Percentiles rank a stretch among this genome's conserved stretches.
These are phyloP conservation scores for Malurus cyaneus DNA, from an alignment of 2,113 vertebrate species.

Conservation along the genomic window DNA sequence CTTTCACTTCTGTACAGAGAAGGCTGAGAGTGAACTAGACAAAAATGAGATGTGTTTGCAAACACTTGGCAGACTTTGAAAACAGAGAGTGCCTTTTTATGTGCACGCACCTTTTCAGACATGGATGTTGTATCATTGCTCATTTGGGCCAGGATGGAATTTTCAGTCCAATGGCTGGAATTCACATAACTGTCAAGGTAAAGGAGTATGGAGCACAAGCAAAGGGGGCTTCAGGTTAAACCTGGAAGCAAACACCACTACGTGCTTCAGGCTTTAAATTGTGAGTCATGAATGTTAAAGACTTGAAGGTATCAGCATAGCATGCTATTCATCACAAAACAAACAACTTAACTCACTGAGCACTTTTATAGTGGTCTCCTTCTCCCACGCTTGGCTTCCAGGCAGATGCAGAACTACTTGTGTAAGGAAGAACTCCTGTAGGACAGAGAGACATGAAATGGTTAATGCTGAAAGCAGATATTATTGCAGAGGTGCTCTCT, in stretches of 20 bases:
- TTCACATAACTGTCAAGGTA: conserved; percentile 10
- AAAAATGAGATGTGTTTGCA: neutral
- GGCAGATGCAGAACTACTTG: neutral
- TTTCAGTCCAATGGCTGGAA: conserved; percentile 13
- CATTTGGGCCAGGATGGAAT: neutral
- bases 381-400: neutral
- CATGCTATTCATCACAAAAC: conserved; percentile 22
- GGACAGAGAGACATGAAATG: neutral
- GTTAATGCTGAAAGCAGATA: neutral
- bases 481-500: neutral
- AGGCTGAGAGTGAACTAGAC: neutral
- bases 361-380: neutral
- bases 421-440: neutral
- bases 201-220: neutral
- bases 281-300: conserved; percentile 34
- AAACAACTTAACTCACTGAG: conserved; percentile 26
- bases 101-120: neutral
- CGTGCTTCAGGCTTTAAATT: neutral
- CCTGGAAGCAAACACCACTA: neutral
- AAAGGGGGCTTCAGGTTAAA: neutral
- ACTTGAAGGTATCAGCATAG: conserved; percentile 20
- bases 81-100: neutral
- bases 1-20: neutral
- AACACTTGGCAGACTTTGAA: neutral
- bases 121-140: neutral